Evolutionary conservation across 64 coral and sea anemone species (phyloP).

Genomic region (Catalaphyllia jardinei): DNA sequence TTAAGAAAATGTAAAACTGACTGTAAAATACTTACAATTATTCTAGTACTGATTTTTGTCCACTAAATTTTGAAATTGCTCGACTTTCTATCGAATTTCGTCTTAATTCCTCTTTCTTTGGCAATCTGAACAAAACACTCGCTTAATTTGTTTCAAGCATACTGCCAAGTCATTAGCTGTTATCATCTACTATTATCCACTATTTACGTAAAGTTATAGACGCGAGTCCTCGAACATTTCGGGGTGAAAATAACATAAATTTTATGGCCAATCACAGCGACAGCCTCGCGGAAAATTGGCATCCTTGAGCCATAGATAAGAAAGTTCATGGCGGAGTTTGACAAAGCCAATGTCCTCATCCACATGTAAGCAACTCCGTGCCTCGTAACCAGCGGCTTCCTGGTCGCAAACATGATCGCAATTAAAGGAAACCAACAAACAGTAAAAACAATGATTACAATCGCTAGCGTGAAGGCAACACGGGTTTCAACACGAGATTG

Average conservation of each 20-base stretch:
- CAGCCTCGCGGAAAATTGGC: neutral
- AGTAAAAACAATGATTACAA: slow-evolving; percentile 2
- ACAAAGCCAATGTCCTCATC: neutral
- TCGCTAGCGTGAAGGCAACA: neutral
- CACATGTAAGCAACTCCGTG: neutral
- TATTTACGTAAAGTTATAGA: neutral
- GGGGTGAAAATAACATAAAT: neutral
- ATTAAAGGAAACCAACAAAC: slow-evolving; percentile 4
- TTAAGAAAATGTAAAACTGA: too few relatives aligned
- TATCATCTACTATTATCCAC: too few relatives aligned
- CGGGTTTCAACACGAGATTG: neutral
- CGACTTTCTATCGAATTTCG: too few relatives aligned
- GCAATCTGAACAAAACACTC: too few relatives aligned
- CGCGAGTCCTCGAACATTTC: neutral
- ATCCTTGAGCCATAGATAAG: slow-evolving; percentile 14
- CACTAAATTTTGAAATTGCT: too few relatives aligned
- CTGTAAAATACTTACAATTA: too few relatives aligned
- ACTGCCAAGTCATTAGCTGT: too few relatives aligned
- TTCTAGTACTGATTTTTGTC: too few relatives aligned
- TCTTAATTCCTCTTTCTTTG: too few relatives aligned
- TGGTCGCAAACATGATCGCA: neutral
- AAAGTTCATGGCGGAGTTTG: slow-evolving; percentile 30
- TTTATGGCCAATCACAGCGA: neutral
- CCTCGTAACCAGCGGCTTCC: neutral
- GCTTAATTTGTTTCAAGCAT: too few relatives aligned